A percentile compares a stretch with the other conserved stretches of the same genome.
Evolutionary conservation across 2,888 invertebrate genomes (phyloP).

Genomic region (Byasa hedistus): DNA sequence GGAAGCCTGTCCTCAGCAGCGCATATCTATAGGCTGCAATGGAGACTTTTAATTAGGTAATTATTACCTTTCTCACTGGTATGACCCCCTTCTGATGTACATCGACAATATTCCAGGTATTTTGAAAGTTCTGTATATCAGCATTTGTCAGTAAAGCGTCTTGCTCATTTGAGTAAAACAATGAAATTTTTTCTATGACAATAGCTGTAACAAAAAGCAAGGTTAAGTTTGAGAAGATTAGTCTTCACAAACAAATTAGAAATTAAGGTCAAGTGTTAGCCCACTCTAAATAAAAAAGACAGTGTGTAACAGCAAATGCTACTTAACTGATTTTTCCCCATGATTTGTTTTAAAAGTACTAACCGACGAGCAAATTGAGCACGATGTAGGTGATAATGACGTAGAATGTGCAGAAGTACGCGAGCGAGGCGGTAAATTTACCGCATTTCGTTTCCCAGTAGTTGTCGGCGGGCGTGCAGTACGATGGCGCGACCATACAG

Average conservation of each 20-base stretch:
- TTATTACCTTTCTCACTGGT: slow-evolving; percentile 90
- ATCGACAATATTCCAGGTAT: slow-evolving; percentile 99
- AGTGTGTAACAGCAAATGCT: too few relatives aligned
- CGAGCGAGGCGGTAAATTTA: slow-evolving; percentile 97
- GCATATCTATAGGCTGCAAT: too few relatives aligned
- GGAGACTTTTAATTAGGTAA: too few relatives aligned
- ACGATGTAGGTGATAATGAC: slow-evolving; percentile 99
- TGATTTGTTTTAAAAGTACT: slow-evolving; percentile 51
- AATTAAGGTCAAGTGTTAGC: too few relatives aligned
- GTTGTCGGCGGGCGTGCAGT: slow-evolving; percentile 95
- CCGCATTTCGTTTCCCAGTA: slow-evolving; percentile 99
- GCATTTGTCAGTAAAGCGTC: slow-evolving; percentile 98
- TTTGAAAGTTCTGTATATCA: slow-evolving; percentile 99
- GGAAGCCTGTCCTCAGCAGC: too few relatives aligned
- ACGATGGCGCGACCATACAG: slow-evolving; percentile 98
- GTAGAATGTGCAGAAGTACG: slow-evolving; percentile 99
- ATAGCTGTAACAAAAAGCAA: slow-evolving; percentile 86
- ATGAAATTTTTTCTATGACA: slow-evolving; percentile 99
- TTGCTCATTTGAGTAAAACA: slow-evolving; percentile 99
- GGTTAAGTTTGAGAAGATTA: too few relatives aligned
- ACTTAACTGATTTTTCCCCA: too few relatives aligned
- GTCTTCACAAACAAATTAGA: too few relatives aligned
- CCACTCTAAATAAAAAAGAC: too few relatives aligned
- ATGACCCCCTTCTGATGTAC: slow-evolving; percentile 98
- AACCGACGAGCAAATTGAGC: slow-evolving; percentile 97